Conservation (phyloP, 64 coral and sea anemone genomes). For the Pocillopora verrucosa region DNA sequence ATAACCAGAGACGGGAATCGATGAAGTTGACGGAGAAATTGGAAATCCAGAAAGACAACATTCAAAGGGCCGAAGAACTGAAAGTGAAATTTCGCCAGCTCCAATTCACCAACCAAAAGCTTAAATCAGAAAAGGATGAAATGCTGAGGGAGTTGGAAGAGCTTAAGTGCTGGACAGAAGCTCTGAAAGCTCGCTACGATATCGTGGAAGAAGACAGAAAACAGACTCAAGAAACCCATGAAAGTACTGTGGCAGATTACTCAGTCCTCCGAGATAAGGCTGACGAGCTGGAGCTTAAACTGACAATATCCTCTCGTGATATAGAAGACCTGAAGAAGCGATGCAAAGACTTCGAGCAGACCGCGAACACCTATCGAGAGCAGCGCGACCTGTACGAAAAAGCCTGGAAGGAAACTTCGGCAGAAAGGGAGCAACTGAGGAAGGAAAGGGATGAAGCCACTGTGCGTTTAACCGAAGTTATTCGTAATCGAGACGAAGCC, state of each 20-base stretch:
- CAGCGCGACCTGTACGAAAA: conserved; percentile 47
- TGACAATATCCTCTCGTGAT: conserved; percentile 26
- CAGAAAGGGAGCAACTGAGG: conserved; percentile 40
- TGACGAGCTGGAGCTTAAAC: conserved; percentile 56
- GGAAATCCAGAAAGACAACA: conserved; percentile 84
- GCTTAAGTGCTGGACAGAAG: conserved; percentile 48
- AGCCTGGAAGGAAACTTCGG: conserved; percentile 52
- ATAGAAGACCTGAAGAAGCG: conserved; percentile 38
- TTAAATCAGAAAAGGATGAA: conserved; percentile 68
- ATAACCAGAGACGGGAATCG: conserved; percentile 85
- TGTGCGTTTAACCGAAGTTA: conserved; percentile 23
- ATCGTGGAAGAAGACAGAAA: conserved; percentile 63
- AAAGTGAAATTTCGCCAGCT: conserved; percentile 77
- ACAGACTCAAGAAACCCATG: conserved; percentile 57
- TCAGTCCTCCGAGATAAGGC: conserved; percentile 44
- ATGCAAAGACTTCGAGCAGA: conserved; percentile 36
- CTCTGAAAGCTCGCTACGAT: conserved; percentile 57
- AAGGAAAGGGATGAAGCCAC: conserved; percentile 61
- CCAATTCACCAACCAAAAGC: conserved; percentile 66
- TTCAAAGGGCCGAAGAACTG: conserved; percentile 67
- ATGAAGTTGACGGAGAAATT: conserved; percentile 79
- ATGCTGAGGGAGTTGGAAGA: conserved; percentile 34
- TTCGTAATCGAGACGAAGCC: conserved; percentile 50
- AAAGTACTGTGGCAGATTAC: conserved; percentile 46
- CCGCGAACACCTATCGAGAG: conserved; percentile 19